Evolutionary conservation across 2,113 vertebrate genomes (phyloP).

Genomic region (Leuciscus idus): DNA sequence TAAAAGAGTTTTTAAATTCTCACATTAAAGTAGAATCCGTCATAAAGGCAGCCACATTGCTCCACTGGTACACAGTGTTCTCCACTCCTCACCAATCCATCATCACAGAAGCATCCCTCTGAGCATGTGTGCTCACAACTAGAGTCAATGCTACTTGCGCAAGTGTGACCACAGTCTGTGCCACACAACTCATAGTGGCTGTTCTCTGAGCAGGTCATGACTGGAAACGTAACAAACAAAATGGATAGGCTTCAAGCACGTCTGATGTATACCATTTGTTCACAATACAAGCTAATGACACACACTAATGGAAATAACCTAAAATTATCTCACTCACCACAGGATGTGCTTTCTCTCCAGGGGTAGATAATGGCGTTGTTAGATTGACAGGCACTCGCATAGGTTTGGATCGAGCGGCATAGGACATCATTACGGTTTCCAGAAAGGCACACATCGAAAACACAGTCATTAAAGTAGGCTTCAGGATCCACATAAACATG

Average conservation of each 20-base stretch:
- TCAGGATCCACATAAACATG: constrained; percentile 55
- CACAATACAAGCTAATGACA: not conserved
- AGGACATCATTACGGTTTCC: constrained; percentile 48
- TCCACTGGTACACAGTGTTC: constrained; percentile 69
- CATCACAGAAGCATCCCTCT: constrained; percentile 74
- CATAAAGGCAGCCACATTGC: constrained; percentile 73
- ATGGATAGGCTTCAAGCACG: not conserved
- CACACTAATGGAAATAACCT: not conserved
- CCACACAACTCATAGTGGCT: constrained; percentile 72
- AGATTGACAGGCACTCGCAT: constrained; percentile 67
- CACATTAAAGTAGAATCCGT: constrained; percentile 68
- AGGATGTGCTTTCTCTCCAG: constrained; percentile 69
- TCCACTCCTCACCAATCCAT: constrained; percentile 70
- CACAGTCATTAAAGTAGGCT: constrained; percentile 64
- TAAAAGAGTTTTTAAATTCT: not conserved
- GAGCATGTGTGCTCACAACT: constrained; percentile 63
- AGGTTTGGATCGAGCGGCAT: constrained; percentile 65
- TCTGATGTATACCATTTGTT: too few species aligned
- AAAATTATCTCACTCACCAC: constrained; percentile 62
- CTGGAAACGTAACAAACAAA: not conserved
- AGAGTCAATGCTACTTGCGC: constrained; percentile 45
- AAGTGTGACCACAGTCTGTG: not conserved
- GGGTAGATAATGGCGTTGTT: constrained; percentile 61
- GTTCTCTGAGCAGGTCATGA: constrained; percentile 63
- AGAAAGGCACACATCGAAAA: constrained; percentile 68